These are phyloP conservation scores for Dolichoris vasculosae DNA, from an alignment of 1,140 invertebrate genomes.

Conservation along the genomic window DNA sequence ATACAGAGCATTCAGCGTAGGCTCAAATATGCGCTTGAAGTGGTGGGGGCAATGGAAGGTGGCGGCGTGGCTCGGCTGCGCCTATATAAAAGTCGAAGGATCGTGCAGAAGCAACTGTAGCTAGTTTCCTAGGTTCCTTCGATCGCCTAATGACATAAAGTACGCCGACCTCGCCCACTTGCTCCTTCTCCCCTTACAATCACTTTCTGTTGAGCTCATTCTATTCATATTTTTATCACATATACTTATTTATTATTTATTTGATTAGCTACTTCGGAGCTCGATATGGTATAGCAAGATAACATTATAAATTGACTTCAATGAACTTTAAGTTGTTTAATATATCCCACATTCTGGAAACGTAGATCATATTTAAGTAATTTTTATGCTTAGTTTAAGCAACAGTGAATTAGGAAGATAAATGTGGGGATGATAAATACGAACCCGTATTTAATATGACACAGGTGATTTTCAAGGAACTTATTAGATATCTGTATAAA, in stretches of 20 bases:
- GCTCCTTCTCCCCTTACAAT: background rate
- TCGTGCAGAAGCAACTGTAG: conserved; percentile 6
- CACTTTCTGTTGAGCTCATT: background rate
- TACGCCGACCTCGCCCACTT: conserved; percentile 21
- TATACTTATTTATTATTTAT: background rate
- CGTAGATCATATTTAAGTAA: background rate
- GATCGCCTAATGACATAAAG: conserved; percentile 42
- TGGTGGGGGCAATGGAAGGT: background rate
- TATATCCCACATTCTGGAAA: background rate
- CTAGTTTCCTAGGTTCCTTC: conserved; percentile 7
- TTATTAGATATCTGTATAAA: background rate
- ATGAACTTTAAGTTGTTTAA: background rate
- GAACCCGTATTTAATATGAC: background rate
- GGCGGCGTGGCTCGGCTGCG: background rate
- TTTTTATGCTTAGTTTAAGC: background rate
- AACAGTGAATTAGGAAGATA: background rate
- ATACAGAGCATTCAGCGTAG: background rate
- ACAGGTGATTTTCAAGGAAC: background rate
- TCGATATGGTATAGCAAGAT: background rate
- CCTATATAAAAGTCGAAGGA: conserved; percentile 21
- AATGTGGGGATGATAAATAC: background rate
- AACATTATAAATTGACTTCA: background rate
- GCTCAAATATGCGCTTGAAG: background rate
- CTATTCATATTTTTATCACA: background rate
- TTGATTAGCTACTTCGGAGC: background rate